A percentile compares a stretch with the other conserved stretches of the same genome.
phyloP scores from a whole-genome alignment of 1,140 invertebrate genomes.

The Dermatophagoides farinae region DNA sequence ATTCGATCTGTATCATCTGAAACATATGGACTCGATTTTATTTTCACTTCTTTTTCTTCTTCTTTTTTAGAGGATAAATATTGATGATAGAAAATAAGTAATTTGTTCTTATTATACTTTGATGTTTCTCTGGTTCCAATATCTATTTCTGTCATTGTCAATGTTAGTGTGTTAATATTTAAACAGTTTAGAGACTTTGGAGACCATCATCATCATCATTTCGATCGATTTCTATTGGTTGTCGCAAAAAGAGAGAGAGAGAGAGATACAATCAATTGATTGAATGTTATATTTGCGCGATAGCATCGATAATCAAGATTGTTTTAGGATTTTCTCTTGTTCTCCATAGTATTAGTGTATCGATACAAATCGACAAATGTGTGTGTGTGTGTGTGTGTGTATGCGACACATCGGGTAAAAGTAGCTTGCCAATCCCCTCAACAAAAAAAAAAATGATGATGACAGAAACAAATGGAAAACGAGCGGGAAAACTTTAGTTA shows the following conservation, averaged over 20 bases:
- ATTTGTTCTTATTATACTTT: too few relatives aligned
- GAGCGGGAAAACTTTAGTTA: background rate
- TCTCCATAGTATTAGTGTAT: background rate
- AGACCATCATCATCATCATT: too few relatives aligned
- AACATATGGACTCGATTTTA: background rate
- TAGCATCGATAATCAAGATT: background rate
- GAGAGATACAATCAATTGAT: background rate
- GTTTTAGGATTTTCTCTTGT: background rate
- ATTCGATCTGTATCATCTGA: background rate
- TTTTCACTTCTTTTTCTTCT: background rate
- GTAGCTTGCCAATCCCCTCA: too few relatives aligned
- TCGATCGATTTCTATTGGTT: background rate
- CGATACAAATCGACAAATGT: too few relatives aligned
- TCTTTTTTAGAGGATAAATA: too few relatives aligned
- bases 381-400: too few relatives aligned
- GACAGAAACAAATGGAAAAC: background rate
- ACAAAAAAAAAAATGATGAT: background rate
- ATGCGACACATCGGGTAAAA: too few relatives aligned
- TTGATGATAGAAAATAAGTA: too few relatives aligned
- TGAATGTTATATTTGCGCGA: background rate
- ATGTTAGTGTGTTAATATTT: constrained; percentile 3
- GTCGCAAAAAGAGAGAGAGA: background rate
- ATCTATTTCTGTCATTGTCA: background rate
- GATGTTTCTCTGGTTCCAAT: background rate
- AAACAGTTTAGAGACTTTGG: background rate